A percentile compares a stretch with the other conserved stretches of the same genome.
phyloP scores from a whole-genome alignment of 2,113 vertebrate species.

The Tamias sibiricus region DNA sequence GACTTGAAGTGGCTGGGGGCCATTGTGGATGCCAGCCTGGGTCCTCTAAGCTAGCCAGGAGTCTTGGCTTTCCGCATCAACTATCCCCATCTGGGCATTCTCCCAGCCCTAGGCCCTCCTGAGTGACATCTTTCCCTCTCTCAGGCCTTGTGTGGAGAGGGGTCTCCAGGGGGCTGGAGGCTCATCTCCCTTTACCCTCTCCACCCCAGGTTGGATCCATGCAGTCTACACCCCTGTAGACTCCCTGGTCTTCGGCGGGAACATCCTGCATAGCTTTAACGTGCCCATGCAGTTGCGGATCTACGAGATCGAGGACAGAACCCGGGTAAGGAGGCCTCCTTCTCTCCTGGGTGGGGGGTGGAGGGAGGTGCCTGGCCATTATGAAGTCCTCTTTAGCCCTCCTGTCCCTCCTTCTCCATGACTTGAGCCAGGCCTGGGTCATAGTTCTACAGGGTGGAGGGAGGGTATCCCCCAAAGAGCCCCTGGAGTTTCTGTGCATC shows the following conservation, averaged over 20 bases:
- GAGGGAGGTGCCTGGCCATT: background rate
- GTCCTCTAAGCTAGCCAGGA: background rate
- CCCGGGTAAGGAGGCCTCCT: slow-evolving; percentile 91
- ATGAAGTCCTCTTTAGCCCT: background rate
- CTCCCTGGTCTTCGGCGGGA: slow-evolving; percentile 98
- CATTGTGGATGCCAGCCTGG: background rate
- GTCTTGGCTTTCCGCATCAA: background rate
- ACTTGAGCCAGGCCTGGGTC: background rate
- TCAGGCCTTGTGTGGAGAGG: background rate
- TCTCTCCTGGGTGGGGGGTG: slow-evolving; percentile 4
- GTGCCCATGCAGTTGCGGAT: slow-evolving; percentile 99
- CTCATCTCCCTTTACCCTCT: slow-evolving; percentile 73
- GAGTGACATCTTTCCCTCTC: background rate
- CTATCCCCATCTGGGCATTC: too few species aligned
- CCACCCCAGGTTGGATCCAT: slow-evolving; percentile 95
- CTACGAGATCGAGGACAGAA: slow-evolving; percentile 98
- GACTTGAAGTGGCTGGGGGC: background rate
- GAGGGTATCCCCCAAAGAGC: background rate
- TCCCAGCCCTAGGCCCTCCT: background rate
- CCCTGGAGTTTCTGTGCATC: background rate
- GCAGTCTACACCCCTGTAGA: slow-evolving; percentile 98
- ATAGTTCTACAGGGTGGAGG: background rate
- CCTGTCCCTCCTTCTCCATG: too few species aligned
- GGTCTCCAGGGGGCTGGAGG: background rate
- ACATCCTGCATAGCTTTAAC: slow-evolving; percentile 99